Base-by-base conservation (phyloP, 1,140 invertebrate species). In the Gryllus bimaculatus region DNA sequence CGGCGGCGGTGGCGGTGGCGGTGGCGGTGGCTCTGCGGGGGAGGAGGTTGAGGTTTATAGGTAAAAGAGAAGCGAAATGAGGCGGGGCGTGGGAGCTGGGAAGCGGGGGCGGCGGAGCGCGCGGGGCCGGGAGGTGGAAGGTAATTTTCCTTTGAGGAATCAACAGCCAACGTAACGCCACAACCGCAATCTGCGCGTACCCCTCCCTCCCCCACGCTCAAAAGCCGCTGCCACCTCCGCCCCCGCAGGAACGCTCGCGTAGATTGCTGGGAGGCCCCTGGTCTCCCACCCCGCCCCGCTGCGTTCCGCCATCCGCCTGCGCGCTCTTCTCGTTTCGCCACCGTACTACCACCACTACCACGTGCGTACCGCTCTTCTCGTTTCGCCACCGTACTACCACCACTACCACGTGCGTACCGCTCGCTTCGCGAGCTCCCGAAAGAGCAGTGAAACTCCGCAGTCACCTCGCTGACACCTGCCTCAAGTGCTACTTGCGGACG, bases 61-160 rank as follows among this genome's bases (percentile, higher is more conserved):
- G 54, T 66, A 66, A 66, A 66, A 66, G 54, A 66, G 54, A 66
- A 66, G 54, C 54, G 54, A 66, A 66, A 66, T 66, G 54, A 66
- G 54, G 54, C 54, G 54, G 18, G 54, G 54, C 26, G 26, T 39
- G 26, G 26, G 26, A 2, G 26, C 26, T 1, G 26, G 26, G 26
- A 39, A 39, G 26, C 26, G 26, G 26, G 26, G 26, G 26, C 26
- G 26, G 26, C 1, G 26, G 26, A 1, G 26, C 1, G 26, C 26
- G 54, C 10, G 18, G 18, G 7, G 18, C 10, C 10, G 54, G 18
- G 54, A 18, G 54, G 54, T 18, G 54, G 54, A 66, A 66, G 54
- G 54, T 66, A 66, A 66, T 66, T 66, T 66, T 66, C 54, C 54
- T 66, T 66, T 66, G 54, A 66, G 54, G 54, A 66, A 66, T 66